These are phyloP conservation scores for Alligator sinensis DNA, from an alignment of 2,113 vertebrate genomes.

Conservation along the genomic window DNA sequence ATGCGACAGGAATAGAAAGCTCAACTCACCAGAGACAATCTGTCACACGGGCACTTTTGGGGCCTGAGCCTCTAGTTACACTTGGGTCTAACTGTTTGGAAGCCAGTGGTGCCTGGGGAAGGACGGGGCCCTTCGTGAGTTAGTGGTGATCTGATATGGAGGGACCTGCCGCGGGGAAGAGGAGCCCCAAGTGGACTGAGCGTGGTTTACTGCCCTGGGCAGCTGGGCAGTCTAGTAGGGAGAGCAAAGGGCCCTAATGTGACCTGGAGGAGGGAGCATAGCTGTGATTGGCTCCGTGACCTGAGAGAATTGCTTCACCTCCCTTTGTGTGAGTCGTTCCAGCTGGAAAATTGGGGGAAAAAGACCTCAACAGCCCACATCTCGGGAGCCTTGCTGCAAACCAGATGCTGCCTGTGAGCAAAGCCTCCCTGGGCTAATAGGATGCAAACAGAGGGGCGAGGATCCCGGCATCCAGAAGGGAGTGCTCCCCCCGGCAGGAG, in stretches of 20 bases:
- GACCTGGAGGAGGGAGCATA: not conserved
- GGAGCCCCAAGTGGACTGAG: not conserved
- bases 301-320: not conserved
- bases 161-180: not conserved
- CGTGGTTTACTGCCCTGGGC: not conserved
- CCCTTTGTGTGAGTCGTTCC: not conserved
- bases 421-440: not conserved
- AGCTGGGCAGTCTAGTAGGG: not conserved
- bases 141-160: not conserved
- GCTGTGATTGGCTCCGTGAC: not conserved
- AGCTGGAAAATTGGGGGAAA: not conserved
- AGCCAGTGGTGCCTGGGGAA: not conserved
- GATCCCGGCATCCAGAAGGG: not conserved
- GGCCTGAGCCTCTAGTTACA: not conserved
- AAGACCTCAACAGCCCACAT: not conserved
- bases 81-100: not conserved
- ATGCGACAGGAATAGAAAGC: not conserved
- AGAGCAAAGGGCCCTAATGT: not conserved
- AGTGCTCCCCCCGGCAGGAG: not conserved
- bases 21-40: not conserved
- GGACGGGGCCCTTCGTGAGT: not conserved
- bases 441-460: not conserved
- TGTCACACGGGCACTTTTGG: not conserved
- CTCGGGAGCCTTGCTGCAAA: not conserved
- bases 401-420: not conserved